Conservation (phyloP, 2,888 invertebrate species). For the Eupithecia inturbata region DNA sequence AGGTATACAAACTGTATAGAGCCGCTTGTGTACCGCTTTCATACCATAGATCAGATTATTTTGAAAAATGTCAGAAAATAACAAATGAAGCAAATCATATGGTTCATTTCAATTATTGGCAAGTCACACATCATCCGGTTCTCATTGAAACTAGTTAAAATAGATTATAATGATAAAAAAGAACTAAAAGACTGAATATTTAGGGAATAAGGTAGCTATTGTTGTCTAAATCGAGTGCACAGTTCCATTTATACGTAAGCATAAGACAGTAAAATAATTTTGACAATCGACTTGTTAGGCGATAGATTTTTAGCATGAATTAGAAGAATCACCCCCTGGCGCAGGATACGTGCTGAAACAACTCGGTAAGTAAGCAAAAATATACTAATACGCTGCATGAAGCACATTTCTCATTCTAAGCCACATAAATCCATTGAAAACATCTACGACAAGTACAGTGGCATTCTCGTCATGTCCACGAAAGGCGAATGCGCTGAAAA, state of each 20-base stretch:
- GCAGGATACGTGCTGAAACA: constrained; percentile 35
- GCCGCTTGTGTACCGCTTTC: constrained; percentile 31
- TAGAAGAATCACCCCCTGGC: constrained; percentile 45
- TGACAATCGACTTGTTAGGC: constrained; percentile 62
- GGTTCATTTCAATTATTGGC: constrained; percentile 77
- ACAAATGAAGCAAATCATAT: constrained; percentile 82
- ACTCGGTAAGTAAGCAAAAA: constrained; percentile 36
- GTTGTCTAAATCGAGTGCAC: constrained; percentile 65
- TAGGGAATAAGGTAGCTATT: constrained; percentile 65
- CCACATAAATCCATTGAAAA: neutral
- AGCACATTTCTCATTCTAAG: neutral
- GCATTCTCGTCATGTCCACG: neutral
- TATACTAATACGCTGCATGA: constrained; percentile 16
- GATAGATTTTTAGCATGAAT: constrained; percentile 64
- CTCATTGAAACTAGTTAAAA: constrained; percentile 62
- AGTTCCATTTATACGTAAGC: constrained; percentile 67
- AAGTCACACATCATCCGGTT: constrained; percentile 73
- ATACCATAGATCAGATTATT: constrained; percentile 60
- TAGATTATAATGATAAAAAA: constrained; percentile 66
- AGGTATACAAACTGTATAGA: constrained; percentile 20
- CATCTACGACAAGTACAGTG: neutral
- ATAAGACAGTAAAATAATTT: constrained; percentile 61
- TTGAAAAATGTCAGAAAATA: constrained; percentile 66
- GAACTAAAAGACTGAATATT: constrained; percentile 58
- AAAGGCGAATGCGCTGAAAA: constrained; percentile 17